phyloP scores from a whole-genome alignment of 2,113 vertebrate species.

The Paralichthys olivaceus region DNA sequence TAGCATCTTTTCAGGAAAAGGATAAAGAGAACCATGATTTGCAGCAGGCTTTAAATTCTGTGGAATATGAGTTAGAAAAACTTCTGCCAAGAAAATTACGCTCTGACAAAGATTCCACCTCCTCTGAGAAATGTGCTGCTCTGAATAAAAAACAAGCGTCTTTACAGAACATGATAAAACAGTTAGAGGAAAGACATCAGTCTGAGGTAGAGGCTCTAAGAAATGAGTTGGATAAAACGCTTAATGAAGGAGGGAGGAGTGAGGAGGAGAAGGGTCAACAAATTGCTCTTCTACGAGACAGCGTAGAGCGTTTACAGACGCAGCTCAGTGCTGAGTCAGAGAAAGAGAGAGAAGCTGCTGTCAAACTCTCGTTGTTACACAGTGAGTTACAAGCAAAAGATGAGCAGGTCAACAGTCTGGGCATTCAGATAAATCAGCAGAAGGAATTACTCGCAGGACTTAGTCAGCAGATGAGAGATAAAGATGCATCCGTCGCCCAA shows the following conservation, averaged over 20 bases:
- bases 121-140: constrained; percentile 54
- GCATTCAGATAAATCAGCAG: constrained; percentile 85
- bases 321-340: constrained; percentile 58
- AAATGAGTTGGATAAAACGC: constrained; percentile 62
- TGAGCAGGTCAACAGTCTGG: constrained; percentile 74
- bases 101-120: constrained; percentile 52
- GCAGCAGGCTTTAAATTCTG: constrained; percentile 75
- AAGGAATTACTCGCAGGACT: constrained; percentile 85
- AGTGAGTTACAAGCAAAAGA: constrained; percentile 78
- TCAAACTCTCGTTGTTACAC: constrained; percentile 61
- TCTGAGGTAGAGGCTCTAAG: constrained; percentile 68
- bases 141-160: constrained; percentile 49
- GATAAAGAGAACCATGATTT: constrained; percentile 75
- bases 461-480: constrained; percentile 86
- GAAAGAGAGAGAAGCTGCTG: constrained; percentile 58
- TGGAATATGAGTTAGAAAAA: constrained; percentile 74
- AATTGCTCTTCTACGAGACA: constrained; percentile 71
- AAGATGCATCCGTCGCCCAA: constrained; percentile 83
- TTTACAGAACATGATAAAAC: constrained; percentile 61
- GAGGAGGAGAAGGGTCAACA: constrained; percentile 64
- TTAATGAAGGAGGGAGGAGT: constrained; percentile 67
- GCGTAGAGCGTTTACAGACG: constrained; percentile 66
- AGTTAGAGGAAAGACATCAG: constrained; percentile 59
- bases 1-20: constrained; percentile 79
- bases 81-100: constrained; percentile 52